Evolutionary conservation across 2,888 invertebrate species (phyloP), one percentile per base, ranked within the genome.

Genomic region (Erebia palarica): DNA sequence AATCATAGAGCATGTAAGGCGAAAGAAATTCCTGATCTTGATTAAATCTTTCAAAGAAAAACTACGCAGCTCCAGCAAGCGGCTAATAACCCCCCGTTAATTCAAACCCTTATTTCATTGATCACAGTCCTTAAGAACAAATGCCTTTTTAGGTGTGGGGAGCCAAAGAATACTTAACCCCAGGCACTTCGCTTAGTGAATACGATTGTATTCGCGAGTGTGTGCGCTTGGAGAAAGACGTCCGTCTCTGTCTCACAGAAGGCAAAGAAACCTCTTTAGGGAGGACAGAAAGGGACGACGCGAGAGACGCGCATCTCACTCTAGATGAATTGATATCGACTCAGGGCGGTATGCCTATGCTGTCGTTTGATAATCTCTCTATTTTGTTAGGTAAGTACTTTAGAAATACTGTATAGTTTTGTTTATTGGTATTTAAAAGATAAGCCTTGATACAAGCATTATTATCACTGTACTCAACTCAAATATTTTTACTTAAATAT

Each of bases 171-270:
- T 99, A 98, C 92, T 89, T 99, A 51, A 96, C 96, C 0, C 96
- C 97, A 14, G 96, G 97, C 68, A 97, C 97, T 51, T 95, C 95
- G 13, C 94, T 99, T 49, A 96, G 96, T 74, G 98, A 98, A 85
- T 97, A 98, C 86, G 98, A 98, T 86, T 98, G 98, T 85, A 96
- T 99, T 69, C 98, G 99, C 81, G 96, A 96, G 80, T 98, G 99
- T 86, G 96, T 98, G 71, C 98, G 99, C 82, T 89, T 98, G 81
- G 98, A 99, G 85, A 96, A 96, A 83, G 98, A 98, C 87, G 97
- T 98, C 2, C 93, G 95, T 53, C 86, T 97, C 73, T 95, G 94
- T 66, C 85, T 96, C 1, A 94, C 95, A 73, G 94, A 95, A 57
- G 96, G 96, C 78, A 93, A 94, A 49, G 94, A 95, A 76, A 94